Evolutionary conservation across 1,140 invertebrate species (phyloP).

Genomic region (Aphaenogaster rudis): DNA sequence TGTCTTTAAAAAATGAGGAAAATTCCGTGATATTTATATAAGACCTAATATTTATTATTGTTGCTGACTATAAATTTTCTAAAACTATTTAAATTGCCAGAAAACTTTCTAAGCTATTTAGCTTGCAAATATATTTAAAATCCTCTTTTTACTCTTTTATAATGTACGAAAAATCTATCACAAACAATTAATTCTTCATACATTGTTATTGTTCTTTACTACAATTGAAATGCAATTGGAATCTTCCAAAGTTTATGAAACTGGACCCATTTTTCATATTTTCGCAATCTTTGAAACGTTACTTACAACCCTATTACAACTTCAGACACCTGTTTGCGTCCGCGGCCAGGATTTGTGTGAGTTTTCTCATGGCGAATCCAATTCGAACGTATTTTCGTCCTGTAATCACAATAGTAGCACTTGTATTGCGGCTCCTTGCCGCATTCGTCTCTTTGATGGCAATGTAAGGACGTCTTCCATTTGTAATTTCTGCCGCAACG

Average conservation of each 20-base stretch:
- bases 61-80: not conserved
- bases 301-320: not conserved
- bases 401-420: slow-evolving; percentile 72
- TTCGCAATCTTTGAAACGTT: not conserved
- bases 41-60: not conserved
- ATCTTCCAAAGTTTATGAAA: slow-evolving; percentile 2
- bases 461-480: slow-evolving; percentile 85
- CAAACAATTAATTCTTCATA: not conserved
- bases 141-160: not conserved
- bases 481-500: slow-evolving; percentile 86
- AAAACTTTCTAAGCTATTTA: too few relatives aligned
- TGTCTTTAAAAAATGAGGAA: not conserved
- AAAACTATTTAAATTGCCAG: not conserved
- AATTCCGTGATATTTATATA: not conserved
- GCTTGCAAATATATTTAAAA: not conserved
- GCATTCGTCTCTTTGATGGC: slow-evolving; percentile 86
- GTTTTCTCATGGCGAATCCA: slow-evolving; percentile 53
- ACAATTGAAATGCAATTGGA: not conserved
- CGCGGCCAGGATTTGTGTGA: slow-evolving; percentile 6
- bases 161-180: not conserved
- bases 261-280: slow-evolving; percentile 34
- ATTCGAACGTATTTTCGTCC: slow-evolving; percentile 29
- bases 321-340: not conserved
- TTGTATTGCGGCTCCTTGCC: slow-evolving; percentile 81
- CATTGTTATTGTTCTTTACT: not conserved